Evolutionary conservation across 2,113 vertebrate species (phyloP).

Genomic region (Leucoraja erinaceus): DNA sequence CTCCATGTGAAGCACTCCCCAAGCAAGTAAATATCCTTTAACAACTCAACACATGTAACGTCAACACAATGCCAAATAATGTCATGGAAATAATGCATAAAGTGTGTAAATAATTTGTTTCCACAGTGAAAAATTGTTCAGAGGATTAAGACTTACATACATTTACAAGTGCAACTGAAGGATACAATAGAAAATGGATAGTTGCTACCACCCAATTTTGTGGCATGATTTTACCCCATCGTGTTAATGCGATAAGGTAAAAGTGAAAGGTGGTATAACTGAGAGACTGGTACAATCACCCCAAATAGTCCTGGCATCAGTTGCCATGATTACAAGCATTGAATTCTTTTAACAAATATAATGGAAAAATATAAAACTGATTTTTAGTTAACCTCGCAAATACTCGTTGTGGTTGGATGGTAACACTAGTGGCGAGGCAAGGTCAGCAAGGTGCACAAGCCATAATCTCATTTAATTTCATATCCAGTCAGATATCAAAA

Average conservation of each 20-base stretch:
- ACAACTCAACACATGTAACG: background rate
- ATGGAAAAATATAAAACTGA: background rate
- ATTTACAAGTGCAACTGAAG: background rate
- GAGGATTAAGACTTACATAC: background rate
- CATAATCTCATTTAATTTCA: background rate
- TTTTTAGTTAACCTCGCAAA: background rate
- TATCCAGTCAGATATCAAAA: background rate
- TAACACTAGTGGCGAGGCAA: background rate
- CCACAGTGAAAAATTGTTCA: background rate
- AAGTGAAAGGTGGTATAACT: constrained; percentile 5
- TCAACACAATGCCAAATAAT: background rate
- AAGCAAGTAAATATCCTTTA: background rate
- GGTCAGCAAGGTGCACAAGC: background rate
- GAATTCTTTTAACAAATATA: background rate
- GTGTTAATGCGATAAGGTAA: background rate
- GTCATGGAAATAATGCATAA: background rate
- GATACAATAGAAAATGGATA: background rate
- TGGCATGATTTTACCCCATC: background rate
- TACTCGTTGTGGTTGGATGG: background rate
- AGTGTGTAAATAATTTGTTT: no score
- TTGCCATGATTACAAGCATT: constrained; percentile 7
- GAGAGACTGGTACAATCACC: constrained; percentile 22
- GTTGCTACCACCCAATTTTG: background rate
- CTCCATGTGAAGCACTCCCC: constrained; percentile 1
- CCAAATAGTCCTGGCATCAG: background rate